phyloP scores from a whole-genome alignment of 1,140 invertebrate genomes.

The Ptiloglossa arizonensis region DNA sequence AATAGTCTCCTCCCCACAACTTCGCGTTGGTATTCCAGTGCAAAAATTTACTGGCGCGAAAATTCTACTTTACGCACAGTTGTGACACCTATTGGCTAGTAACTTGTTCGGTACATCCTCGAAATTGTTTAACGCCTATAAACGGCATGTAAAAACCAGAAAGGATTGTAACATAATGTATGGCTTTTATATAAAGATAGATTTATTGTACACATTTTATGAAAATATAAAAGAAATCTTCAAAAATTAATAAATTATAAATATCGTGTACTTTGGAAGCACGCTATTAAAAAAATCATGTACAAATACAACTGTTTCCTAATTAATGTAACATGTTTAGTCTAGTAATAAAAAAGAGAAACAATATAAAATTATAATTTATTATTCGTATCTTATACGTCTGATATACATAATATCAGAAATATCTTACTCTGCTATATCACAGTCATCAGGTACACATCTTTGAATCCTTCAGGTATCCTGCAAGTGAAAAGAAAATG shows the following conservation, averaged over 20 bases:
- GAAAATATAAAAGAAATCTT: conserved; percentile 17
- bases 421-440: conserved; percentile 66
- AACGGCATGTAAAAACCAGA: not conserved
- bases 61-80: not conserved
- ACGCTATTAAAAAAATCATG: not conserved
- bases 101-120: not conserved
- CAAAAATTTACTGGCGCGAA: conserved; percentile 21
- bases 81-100: conserved; percentile 4
- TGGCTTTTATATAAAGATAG: conserved; percentile 14
- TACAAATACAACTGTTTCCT: conserved; percentile 17
- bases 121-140: no score
- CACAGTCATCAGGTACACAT: conserved; percentile 80
- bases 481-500: conserved; percentile 76
- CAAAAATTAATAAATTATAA: conserved; percentile 45
- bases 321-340: not conserved
- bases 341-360: conserved; percentile 29
- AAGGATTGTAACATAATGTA: not conserved
- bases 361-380: conserved; percentile 63
- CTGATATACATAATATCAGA: conserved; percentile 52
- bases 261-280: not conserved
- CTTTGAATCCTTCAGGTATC: conserved; percentile 66
- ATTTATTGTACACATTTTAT: conserved; percentile 37
- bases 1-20: conserved; percentile 34
- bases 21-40: not conserved
- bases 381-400: conserved; percentile 35